phyloP scores from a whole-genome alignment of 2,888 invertebrate genomes.

The Aleiodes testaceus region DNA sequence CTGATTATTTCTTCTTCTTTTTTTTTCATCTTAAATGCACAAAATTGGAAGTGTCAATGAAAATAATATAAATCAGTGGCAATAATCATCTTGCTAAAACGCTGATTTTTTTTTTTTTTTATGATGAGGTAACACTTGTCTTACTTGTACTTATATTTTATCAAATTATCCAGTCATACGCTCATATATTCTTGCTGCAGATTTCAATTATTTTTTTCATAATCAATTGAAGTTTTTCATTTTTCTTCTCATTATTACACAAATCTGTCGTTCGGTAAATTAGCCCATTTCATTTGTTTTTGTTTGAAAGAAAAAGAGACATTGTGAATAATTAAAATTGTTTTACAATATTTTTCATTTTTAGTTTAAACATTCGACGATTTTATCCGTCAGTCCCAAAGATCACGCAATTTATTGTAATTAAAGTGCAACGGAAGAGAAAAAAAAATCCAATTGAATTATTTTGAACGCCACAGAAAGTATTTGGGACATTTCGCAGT shows the following conservation, averaged over 20 bases:
- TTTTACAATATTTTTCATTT: constrained; percentile 34
- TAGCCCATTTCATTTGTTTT: constrained; percentile 53
- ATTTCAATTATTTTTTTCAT: constrained; percentile 56
- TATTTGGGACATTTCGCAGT: constrained; percentile 47
- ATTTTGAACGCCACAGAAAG: background rate
- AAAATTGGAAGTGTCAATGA: constrained; percentile 60
- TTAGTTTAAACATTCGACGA: background rate
- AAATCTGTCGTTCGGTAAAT: constrained; percentile 65
- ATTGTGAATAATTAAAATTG: no score
- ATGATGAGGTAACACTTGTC: constrained; percentile 74
- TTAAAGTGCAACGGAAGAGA: background rate
- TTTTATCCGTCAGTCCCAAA: background rate
- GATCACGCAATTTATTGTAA: background rate
- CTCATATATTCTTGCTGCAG: constrained; percentile 71
- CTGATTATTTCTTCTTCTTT: constrained; percentile 18
- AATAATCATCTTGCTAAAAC: constrained; percentile 62
- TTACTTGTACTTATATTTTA: constrained; percentile 73
- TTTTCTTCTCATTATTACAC: constrained; percentile 43
- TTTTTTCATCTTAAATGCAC: constrained; percentile 60
- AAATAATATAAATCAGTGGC: constrained; percentile 60
- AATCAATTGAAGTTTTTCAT: background rate
- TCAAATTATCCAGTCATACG: constrained; percentile 74
- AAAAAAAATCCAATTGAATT: background rate
- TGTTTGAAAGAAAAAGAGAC: constrained; percentile 23
- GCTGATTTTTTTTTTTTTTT: constrained; percentile 61